Conservation (phyloP, 2,888 invertebrate species). For the Spilosoma lubricipeda region DNA sequence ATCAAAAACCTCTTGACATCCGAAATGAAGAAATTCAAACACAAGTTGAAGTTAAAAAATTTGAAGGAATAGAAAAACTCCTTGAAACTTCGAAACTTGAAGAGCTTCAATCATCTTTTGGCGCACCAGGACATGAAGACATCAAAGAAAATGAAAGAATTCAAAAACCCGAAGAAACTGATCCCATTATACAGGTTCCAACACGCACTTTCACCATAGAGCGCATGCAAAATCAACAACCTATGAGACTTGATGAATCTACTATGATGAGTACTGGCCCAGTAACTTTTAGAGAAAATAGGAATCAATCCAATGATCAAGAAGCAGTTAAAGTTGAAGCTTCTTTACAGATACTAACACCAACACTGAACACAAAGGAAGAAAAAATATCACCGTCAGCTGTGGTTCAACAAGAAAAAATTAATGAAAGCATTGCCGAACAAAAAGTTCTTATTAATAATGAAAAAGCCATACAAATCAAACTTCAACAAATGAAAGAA, state of each 20-base stretch:
- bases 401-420: constrained; percentile 44
- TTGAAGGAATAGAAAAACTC: background rate
- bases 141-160: background rate
- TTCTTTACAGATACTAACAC: background rate
- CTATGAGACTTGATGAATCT: background rate
- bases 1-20: background rate
- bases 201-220: background rate
- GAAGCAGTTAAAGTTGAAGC: background rate
- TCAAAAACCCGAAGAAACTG: background rate
- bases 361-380: constrained; percentile 17
- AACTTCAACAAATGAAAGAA: constrained; percentile 58
- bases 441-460: constrained; percentile 43
- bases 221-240: constrained; percentile 2
- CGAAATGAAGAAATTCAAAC: background rate
- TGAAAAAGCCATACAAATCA: constrained; percentile 46
- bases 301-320: background rate
- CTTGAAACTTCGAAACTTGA: background rate
- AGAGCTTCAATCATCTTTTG: background rate
- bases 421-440: constrained; percentile 43
- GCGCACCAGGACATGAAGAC: background rate
- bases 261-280: constrained; percentile 7
- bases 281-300: constrained; percentile 14
- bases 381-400: constrained; percentile 24
- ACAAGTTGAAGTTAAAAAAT: background rate
- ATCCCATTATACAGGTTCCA: background rate